A percentile compares a stretch with the other conserved stretches of the same genome.
These are phyloP conservation scores for Gymnoscopelus microlampas DNA, from an alignment of 2,797 vertebrate species.

Conservation along the genomic window DNA sequence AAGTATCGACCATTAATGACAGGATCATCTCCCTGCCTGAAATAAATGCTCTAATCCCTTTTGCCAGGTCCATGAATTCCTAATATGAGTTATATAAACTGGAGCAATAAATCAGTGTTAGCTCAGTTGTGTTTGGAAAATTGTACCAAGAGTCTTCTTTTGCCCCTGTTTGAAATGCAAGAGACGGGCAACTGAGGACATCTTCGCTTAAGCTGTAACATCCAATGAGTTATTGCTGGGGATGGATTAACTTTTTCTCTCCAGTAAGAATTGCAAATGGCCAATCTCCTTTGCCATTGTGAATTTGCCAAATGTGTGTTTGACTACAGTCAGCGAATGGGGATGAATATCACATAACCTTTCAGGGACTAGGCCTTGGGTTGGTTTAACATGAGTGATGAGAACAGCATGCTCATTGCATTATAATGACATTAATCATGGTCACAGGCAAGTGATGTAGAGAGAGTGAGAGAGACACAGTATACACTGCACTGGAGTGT, in stretches of 20 bases:
- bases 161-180: constrained; percentile 92
- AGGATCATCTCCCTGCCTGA: constrained; percentile 99
- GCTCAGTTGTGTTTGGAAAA: constrained; percentile 99
- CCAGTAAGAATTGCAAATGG: constrained; percentile 90
- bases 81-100: constrained; percentile 99
- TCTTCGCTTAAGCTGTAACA: constrained; percentile 91
- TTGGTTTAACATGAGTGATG: constrained; percentile 62
- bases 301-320: constrained; percentile 53
- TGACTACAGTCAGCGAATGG: constrained; percentile 54
- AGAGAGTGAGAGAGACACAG: constrained; percentile 19
- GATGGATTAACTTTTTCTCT: constrained; percentile 87
- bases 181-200: constrained; percentile 90
- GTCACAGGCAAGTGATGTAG: constrained; percentile 27
- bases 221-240: constrained; percentile 91
- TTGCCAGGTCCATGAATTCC: constrained; percentile 99
- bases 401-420: constrained; percentile 61
- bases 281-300: constrained; percentile 63
- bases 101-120: constrained; percentile 99
- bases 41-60: constrained; percentile 99
- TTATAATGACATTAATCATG: constrained; percentile 71
- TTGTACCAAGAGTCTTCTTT: constrained; percentile 90
- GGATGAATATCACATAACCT: constrained; percentile 73
- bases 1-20: constrained; percentile 99
- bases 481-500: no score
- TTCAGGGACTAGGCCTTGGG: constrained; percentile 52